These are phyloP conservation scores for Chirona hameri DNA, from an alignment of 2,888 invertebrate species.

Conservation along the genomic window DNA sequence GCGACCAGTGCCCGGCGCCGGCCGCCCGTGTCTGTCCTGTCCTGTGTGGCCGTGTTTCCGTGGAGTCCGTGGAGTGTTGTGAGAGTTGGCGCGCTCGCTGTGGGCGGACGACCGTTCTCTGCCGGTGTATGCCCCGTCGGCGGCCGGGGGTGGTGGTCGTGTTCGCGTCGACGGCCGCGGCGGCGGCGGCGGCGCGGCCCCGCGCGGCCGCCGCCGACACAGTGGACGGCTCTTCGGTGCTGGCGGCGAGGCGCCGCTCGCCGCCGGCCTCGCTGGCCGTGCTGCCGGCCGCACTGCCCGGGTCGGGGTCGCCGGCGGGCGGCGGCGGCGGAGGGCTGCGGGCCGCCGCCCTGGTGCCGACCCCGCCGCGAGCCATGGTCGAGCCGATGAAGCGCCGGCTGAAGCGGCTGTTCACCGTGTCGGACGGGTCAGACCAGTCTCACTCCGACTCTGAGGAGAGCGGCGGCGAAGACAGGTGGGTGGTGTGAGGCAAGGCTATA, in stretches of 20 bases:
- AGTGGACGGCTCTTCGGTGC: no score
- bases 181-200: not conserved
- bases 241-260: no score
- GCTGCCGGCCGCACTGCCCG: not conserved
- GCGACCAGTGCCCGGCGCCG: not conserved
- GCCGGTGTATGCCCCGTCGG: not conserved
- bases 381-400: constrained; percentile 6
- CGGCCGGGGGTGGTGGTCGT: not conserved
- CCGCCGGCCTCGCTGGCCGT: not conserved
- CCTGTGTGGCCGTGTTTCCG: no score
- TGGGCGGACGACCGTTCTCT: not conserved
- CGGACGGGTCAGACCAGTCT: not conserved
- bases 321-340: not conserved
- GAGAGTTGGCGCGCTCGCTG: no score
- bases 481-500: not conserved
- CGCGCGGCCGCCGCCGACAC: not conserved
- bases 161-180: not conserved
- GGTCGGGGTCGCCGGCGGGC: not conserved
- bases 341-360: not conserved
- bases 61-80: no score
- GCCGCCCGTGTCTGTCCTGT: not conserved
- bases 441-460: not conserved
- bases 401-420: constrained; percentile 1
- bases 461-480: not conserved
- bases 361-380: not conserved